Base-by-base conservation (phyloP, 2,113 vertebrate genomes). In the Megalops atlanticus region DNA sequence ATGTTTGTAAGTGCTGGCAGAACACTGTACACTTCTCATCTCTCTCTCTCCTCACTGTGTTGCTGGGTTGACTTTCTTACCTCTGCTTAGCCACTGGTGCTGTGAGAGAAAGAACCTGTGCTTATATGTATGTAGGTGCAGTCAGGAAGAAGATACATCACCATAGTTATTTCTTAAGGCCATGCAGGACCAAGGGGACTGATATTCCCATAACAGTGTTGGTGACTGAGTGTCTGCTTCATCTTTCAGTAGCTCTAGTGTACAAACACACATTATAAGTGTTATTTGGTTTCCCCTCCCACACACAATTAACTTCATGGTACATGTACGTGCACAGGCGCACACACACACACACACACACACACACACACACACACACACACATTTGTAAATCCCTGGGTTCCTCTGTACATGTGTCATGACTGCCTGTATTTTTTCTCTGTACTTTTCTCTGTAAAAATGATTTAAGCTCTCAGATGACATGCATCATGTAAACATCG, bases 51-150 rank as follows among this genome's bases (percentile, higher is more conserved):
- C 38, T 58, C 27, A n/a, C 31, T 45, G 77, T 85, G 77, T 87
- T 85, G 83, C 79, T 10, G 35, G 85, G 41, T 77, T 78, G 83
- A 11, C 79, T 84, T 70, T 86, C 78, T 64, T 76, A 81, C 82
- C 68, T 71, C 68, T 73, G 75, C n/a, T n/a, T n/a, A n/a, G n/a
- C n/a, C 38, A 33, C 10, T 73, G 49, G 47, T 38, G 3, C 76
- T 75, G 40, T 68, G 54, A 79, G 49, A 33, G 41, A 82, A 83
- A 82, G 41, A 84, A 86, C 89, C 81, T 64, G 76, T 87, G 75
- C 84, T 79, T 58, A 24, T n/a, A 5, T n/a, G 52, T 64, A 81
- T 85, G 85, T 89, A 84, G 82, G 76, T 0, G 11, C 86, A 58
- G 80, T 85, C 84, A 80, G 79, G 76, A 21, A 75, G 49, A 82